Conservation (phyloP, 2,113 vertebrate species). For the Carassius carassius region DNA sequence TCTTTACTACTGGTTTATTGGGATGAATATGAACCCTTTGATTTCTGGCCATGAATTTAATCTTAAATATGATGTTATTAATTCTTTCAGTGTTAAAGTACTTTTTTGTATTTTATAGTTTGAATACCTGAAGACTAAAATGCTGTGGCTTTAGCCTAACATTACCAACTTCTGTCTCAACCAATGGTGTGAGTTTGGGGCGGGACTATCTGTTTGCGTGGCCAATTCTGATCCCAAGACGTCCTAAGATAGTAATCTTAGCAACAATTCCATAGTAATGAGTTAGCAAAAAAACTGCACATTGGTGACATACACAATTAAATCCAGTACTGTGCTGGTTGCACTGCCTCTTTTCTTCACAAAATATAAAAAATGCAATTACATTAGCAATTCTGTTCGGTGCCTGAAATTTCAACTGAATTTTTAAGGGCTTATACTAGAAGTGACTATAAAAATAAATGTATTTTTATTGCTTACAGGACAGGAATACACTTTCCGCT, state of each 20-base stretch:
- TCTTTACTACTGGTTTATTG: slow-evolving; percentile 4
- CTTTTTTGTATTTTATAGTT: background rate
- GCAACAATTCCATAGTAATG: background rate
- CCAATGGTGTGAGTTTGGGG: background rate
- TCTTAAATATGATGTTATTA: background rate
- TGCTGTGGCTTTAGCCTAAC: background rate
- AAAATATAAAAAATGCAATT: background rate
- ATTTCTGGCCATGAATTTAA: background rate
- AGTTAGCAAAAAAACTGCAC: background rate
- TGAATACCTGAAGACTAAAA: background rate
- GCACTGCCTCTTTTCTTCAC: background rate
- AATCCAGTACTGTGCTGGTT: background rate
- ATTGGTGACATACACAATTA: background rate
- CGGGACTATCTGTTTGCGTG: too few relatives aligned
- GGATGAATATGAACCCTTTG: background rate
- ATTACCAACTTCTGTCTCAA: background rate
- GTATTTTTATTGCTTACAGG: too few relatives aligned
- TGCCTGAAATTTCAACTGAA: background rate
- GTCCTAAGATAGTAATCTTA: background rate
- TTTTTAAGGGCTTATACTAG: too few relatives aligned
- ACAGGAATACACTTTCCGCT: background rate
- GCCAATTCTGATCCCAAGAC: background rate
- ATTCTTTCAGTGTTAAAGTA: background rate
- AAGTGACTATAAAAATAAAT: too few relatives aligned
- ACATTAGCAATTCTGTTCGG: background rate